These are phyloP conservation scores for Nycteola revayana DNA, from an alignment of 2,888 invertebrate species.

Conservation along the genomic window DNA sequence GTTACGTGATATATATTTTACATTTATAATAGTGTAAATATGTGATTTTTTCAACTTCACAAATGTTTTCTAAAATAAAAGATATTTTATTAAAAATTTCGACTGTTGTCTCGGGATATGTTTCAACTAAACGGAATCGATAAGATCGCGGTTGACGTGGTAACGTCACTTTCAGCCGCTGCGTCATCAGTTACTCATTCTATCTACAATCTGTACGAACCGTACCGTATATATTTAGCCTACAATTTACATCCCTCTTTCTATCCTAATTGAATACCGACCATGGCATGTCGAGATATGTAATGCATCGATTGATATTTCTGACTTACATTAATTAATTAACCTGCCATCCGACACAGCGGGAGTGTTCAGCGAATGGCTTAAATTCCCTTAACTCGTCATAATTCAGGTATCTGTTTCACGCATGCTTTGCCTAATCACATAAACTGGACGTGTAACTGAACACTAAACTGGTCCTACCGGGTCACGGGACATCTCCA, in stretches of 20 bases:
- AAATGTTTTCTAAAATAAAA: slow-evolving; percentile 62
- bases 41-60: slow-evolving; percentile 67
- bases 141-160: slow-evolving; percentile 15
- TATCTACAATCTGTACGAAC: slow-evolving; percentile 24
- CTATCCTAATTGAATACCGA: slow-evolving; percentile 46
- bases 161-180: slow-evolving; percentile 2
- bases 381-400: slow-evolving; percentile 41
- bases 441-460: slow-evolving; percentile 75
- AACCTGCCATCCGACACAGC: slow-evolving; percentile 33
- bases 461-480: slow-evolving; percentile 76
- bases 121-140: slow-evolving; percentile 42
- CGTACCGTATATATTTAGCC: slow-evolving; percentile 24
- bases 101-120: slow-evolving; percentile 53
- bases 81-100: slow-evolving; percentile 27
- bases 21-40: slow-evolving; percentile 80
- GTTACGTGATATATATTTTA: slow-evolving; percentile 77
- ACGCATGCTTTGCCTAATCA: slow-evolving; percentile 76
- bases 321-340: slow-evolving; percentile 40
- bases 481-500: slow-evolving; percentile 45
- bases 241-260: slow-evolving; percentile 39
- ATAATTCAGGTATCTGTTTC: slow-evolving; percentile 67
- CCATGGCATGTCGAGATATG: slow-evolving; percentile 55
- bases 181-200: slow-evolving; percentile 24
- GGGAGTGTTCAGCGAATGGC: slow-evolving; percentile 21
- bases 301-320: slow-evolving; percentile 42